These are phyloP conservation scores for Philonicus albiceps DNA, from an alignment of 2,888 invertebrate genomes.

Conservation along the genomic window DNA sequence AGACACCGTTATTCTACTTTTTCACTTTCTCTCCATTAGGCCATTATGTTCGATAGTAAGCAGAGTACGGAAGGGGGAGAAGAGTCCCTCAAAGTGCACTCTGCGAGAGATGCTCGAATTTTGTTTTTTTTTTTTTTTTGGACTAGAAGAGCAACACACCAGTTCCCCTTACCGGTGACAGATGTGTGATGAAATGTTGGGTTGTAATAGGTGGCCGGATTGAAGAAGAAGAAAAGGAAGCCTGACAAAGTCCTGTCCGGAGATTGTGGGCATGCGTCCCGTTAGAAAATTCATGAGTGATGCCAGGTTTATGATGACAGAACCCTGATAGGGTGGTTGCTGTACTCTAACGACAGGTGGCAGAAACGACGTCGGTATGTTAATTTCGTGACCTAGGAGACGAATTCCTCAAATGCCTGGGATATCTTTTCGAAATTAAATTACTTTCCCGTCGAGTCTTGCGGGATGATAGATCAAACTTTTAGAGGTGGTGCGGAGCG, in stretches of 20 bases:
- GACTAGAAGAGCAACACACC: not conserved
- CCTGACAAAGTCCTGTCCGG: not conserved
- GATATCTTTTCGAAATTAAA: constrained; percentile 15
- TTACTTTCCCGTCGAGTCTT: not conserved
- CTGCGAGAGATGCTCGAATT: not conserved
- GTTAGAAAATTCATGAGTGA: not conserved
- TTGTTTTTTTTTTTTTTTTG: not conserved
- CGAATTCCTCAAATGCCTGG: constrained; percentile 9
- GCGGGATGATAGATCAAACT: not conserved
- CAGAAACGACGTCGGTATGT: not conserved
- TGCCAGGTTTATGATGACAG: constrained; percentile 19
- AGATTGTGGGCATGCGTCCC: constrained; percentile 12
- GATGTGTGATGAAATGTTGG: constrained; percentile 6
- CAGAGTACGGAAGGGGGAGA: not conserved
- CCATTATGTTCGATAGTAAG: not conserved
- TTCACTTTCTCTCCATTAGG: not conserved
- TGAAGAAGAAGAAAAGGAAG: not conserved
- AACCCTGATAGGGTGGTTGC: not conserved
- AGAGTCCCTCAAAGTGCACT: not conserved
- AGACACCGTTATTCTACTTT: not conserved
- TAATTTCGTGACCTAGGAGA: constrained; percentile 35
- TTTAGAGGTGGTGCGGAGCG: not conserved
- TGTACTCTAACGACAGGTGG: constrained; percentile 1
- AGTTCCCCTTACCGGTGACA: not conserved
- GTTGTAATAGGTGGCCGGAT: not conserved